A percentile compares a stretch with the other conserved stretches of the same genome.
phyloP scores from a whole-genome alignment of 2,113 vertebrate species.

The Pheucticus melanocephalus region DNA sequence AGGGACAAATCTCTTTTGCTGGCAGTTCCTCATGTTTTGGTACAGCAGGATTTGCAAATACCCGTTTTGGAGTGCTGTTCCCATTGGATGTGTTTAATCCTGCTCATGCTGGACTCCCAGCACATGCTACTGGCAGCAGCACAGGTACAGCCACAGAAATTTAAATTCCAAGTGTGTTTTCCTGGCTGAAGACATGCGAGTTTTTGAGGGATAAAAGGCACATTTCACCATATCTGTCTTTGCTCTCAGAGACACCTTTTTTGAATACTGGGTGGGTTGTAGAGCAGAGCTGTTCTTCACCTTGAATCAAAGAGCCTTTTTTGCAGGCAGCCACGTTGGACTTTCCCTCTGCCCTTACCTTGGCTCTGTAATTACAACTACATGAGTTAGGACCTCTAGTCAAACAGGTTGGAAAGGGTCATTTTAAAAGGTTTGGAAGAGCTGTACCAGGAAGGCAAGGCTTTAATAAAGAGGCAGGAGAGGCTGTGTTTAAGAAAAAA shows the following conservation, averaged over 20 bases:
- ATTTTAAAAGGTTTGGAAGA: neutral
- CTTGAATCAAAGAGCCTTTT: neutral
- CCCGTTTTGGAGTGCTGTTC: neutral
- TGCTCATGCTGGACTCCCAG: neutral
- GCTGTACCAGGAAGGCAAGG: neutral
- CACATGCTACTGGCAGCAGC: neutral
- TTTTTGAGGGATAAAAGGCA: neutral
- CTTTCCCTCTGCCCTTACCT: neutral
- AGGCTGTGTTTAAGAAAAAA: neutral
- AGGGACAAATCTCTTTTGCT: neutral
- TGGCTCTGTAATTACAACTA: neutral
- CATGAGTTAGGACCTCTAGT: neutral
- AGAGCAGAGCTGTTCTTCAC: neutral
- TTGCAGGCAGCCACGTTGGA: fast-evolving
- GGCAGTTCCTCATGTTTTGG: neutral
- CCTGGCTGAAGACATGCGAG: neutral
- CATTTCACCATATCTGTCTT: neutral
- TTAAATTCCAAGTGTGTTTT: neutral
- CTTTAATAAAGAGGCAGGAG: neutral
- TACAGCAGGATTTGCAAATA: neutral
- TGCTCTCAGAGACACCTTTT: neutral
- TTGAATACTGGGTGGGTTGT: neutral
- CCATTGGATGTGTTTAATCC: neutral
- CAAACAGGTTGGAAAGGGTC: neutral
- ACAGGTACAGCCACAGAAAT: neutral